phyloP scores from a whole-genome alignment of 2,113 vertebrate genomes.

The Mirza zaza region DNA sequence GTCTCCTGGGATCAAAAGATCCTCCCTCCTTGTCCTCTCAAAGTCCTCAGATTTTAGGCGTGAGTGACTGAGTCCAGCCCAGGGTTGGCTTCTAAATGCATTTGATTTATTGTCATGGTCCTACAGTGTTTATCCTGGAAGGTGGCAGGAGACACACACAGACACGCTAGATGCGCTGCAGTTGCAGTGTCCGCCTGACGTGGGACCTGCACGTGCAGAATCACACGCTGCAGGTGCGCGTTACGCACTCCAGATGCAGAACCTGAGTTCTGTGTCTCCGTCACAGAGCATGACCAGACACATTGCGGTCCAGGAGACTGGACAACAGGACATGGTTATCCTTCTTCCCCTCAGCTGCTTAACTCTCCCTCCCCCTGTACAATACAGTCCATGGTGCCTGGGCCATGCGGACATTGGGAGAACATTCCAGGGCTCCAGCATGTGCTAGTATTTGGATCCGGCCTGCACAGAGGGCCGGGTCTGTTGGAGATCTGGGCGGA shows the following conservation, averaged over 20 bases:
- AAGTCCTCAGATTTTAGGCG: too few species aligned
- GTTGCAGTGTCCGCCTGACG: too few species aligned
- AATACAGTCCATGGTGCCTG: neutral
- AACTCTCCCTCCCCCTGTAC: too few species aligned
- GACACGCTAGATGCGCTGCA: rapidly evolving
- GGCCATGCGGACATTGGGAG: too few species aligned
- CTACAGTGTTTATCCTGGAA: neutral
- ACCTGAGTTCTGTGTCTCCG: neutral
- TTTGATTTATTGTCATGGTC: neutral
- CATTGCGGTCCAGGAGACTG: neutral
- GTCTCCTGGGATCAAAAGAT: too few species aligned
- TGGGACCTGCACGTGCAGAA: neutral
- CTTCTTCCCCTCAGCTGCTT: too few species aligned
- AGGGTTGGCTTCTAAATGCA: neutral
- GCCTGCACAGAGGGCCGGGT: neutral
- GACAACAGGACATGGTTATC: neutral
- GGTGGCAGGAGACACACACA: too few species aligned
- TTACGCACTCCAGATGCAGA: too few species aligned
- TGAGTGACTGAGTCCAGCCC: too few species aligned
- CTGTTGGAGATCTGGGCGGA: neutral
- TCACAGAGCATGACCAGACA: neutral
- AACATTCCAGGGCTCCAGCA: too few species aligned
- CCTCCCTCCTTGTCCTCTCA: too few species aligned
- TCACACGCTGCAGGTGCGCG: rapidly evolving
- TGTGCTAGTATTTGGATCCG: too few species aligned